These are phyloP conservation scores for Tineola bisselliella DNA, from an alignment of 2,888 invertebrate genomes.

Conservation along the genomic window DNA sequence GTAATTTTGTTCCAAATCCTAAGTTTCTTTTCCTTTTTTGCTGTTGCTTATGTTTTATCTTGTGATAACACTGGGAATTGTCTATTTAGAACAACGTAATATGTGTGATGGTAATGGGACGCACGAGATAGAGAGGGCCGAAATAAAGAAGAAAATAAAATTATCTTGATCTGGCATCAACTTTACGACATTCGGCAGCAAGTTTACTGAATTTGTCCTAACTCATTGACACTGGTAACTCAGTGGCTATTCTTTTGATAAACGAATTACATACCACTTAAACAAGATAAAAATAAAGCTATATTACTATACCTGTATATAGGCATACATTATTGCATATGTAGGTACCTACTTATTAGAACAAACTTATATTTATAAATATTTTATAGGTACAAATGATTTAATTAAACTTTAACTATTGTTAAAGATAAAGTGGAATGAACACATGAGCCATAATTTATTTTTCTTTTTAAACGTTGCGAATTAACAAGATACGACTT, in stretches of 20 bases:
- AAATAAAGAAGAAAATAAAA: background rate
- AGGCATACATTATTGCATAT: too few relatives aligned
- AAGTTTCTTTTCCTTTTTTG: too few relatives aligned
- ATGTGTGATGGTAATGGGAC: background rate
- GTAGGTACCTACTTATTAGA: too few relatives aligned
- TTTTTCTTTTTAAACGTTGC: constrained; percentile 15
- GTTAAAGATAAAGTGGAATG: background rate
- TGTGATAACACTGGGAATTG: background rate
- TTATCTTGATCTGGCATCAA: background rate
- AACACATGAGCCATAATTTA: background rate
- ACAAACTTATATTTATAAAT: too few relatives aligned
- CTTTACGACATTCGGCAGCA: background rate
- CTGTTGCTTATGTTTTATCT: background rate
- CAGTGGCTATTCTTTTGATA: background rate
- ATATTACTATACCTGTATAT: background rate
- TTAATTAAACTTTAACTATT: too few relatives aligned
- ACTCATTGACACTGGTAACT: background rate
- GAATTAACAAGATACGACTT: background rate
- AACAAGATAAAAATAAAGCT: background rate
- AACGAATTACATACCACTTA: background rate
- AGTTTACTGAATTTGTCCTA: background rate
- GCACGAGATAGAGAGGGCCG: background rate
- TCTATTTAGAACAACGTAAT: background rate
- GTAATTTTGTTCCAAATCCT: too few relatives aligned
- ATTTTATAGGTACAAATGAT: too few relatives aligned